Conservation (phyloP, 2,797 vertebrate species). For the Poecilia wingei region DNA sequence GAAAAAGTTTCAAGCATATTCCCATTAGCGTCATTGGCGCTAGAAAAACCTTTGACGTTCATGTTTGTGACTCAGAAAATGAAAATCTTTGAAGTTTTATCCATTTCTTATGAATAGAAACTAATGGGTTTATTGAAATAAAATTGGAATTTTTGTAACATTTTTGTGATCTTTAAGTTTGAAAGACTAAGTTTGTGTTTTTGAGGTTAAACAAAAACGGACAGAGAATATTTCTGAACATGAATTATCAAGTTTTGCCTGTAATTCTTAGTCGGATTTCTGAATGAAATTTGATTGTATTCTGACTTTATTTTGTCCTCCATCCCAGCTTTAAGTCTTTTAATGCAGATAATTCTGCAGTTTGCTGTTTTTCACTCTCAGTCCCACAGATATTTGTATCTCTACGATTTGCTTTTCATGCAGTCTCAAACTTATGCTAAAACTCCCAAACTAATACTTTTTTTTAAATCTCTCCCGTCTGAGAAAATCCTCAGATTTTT, state of each 20-base stretch:
- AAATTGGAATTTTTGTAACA: not conserved
- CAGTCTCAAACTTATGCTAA: too few species aligned
- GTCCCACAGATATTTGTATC: too few species aligned
- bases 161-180: not conserved
- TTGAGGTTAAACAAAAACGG: not conserved
- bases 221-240: not conserved
- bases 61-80: constrained; percentile 45
- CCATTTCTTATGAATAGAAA: constrained; percentile 7
- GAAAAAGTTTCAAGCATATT: constrained; percentile 56
- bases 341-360: not conserved
- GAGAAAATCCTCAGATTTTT: too few species aligned
- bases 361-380: not conserved
- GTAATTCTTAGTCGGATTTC: not conserved
- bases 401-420: too few species aligned
- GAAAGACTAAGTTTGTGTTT: not conserved
- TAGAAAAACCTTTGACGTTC: constrained; percentile 49
- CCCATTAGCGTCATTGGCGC: constrained; percentile 36
- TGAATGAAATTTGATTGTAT: not conserved
- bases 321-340: not conserved
- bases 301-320: not conserved
- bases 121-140: not conserved
- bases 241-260: not conserved
- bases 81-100: constrained; percentile 20
- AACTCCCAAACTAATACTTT: too few species aligned
- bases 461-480: too few species aligned